Evolutionary conservation across 1,140 invertebrate species (phyloP).

Genomic region (Rhopalosiphum maidis): DNA sequence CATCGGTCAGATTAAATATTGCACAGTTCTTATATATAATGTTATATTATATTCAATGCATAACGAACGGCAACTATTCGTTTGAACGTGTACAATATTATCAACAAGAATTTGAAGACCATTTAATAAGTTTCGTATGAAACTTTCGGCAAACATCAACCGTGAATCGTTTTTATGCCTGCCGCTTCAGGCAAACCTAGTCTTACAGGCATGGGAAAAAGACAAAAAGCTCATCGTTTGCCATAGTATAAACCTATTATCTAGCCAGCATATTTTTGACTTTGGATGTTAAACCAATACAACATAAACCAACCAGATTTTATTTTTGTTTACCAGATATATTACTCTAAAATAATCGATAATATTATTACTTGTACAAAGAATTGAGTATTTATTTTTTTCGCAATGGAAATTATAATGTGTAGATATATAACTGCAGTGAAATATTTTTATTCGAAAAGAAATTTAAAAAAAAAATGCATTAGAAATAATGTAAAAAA

Average conservation of each 20-base stretch:
- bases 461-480: not conserved
- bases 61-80: not conserved
- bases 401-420: not conserved
- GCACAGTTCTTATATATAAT: not conserved
- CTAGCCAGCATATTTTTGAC: not conserved
- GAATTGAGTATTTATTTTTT: not conserved
- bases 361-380: not conserved
- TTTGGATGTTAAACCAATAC: not conserved
- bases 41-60: not conserved
- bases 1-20: conserved; percentile 22
- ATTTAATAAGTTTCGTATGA: not conserved
- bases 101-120: not conserved
- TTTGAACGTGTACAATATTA: not conserved
- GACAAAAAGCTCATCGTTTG: not conserved
- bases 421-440: not conserved
- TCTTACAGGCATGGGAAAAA: not conserved
- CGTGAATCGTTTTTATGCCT: not conserved
- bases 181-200: not conserved
- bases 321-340: not conserved
- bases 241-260: not conserved
- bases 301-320: not conserved
- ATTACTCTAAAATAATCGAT: not conserved
- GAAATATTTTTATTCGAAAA: not conserved
- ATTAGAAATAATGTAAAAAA: not conserved
- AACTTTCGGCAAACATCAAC: not conserved